Conservation (phyloP, 2,797 vertebrate species). For the Pitangus sulphuratus region DNA sequence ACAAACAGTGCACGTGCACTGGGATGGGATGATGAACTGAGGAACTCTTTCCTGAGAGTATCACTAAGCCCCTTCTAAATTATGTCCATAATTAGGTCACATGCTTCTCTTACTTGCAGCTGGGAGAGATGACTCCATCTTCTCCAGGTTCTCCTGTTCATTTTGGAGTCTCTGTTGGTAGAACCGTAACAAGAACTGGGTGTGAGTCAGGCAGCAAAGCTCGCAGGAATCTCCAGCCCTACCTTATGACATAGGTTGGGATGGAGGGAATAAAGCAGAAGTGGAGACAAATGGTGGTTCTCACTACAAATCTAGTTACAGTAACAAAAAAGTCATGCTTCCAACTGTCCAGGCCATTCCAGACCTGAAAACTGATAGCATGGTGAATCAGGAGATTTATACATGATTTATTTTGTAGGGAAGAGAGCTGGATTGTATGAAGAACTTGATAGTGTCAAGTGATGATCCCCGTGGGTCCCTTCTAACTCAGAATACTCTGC, state of each 20-base stretch:
- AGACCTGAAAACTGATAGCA: background rate
- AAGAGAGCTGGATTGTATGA: background rate
- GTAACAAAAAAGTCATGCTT: background rate
- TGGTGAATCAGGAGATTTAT: background rate
- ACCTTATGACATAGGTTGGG: background rate
- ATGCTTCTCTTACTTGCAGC: slow-evolving; percentile 64
- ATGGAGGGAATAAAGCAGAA: background rate
- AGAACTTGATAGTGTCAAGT: background rate
- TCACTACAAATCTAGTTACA: background rate
- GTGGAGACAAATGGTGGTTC: background rate
- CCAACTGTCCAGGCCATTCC: background rate
- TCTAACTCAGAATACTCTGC: background rate
- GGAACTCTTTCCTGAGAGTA: background rate
- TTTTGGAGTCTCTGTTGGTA: slow-evolving; percentile 82
- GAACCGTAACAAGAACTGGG: background rate
- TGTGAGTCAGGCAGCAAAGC: background rate
- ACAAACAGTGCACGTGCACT: background rate
- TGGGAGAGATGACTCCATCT: slow-evolving; percentile 68
- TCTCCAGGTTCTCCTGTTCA: slow-evolving; percentile 73
- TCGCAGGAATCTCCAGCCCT: background rate
- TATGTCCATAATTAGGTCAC: background rate
- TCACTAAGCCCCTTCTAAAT: background rate
- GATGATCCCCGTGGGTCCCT: too few relatives aligned
- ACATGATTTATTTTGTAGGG: background rate
- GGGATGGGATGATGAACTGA: background rate